Evolutionary conservation across 2,888 invertebrate genomes (phyloP).

Genomic region (Sturmia bella): DNA sequence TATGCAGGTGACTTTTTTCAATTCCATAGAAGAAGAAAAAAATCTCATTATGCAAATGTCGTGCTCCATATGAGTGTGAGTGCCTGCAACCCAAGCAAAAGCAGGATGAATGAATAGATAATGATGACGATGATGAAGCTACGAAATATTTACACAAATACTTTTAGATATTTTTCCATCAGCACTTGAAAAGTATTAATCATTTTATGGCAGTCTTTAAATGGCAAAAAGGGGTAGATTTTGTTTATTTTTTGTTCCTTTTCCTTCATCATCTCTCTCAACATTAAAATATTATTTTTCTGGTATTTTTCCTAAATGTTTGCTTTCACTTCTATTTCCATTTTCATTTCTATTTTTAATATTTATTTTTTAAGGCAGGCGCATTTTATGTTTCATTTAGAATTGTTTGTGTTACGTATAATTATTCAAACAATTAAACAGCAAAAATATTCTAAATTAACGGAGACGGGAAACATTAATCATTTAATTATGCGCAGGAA

Average conservation of each 20-base stretch:
- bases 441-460: slow-evolving; percentile 40
- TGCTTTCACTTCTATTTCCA: background rate
- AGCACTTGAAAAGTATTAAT: slow-evolving; percentile 63
- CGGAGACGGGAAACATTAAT: slow-evolving; percentile 59
- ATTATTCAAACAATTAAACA: slow-evolving; percentile 64
- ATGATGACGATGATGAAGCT: slow-evolving; percentile 32
- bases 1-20: slow-evolving; percentile 59
- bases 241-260: no score
- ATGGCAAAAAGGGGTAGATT: slow-evolving; percentile 39
- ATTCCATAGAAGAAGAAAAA: slow-evolving; percentile 46
- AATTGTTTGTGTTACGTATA: slow-evolving; percentile 35
- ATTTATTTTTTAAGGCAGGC: background rate
- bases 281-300: slow-evolving; percentile 49
- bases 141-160: background rate
- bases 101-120: slow-evolving; percentile 23
- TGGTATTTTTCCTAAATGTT: slow-evolving; percentile 46
- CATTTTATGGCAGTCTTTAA: slow-evolving; percentile 42
- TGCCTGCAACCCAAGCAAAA: background rate
- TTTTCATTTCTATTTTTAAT: no score
- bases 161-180: background rate
- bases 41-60: slow-evolving; percentile 54
- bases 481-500: slow-evolving; percentile 50
- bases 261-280: slow-evolving; percentile 7
- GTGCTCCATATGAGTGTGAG: slow-evolving; percentile 37
- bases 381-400: slow-evolving; percentile 61